A percentile compares a stretch with the other conserved stretches of the same genome.
These are phyloP conservation scores for Ammodytes dubius DNA, from an alignment of 2,113 vertebrate species.

Conservation along the genomic window DNA sequence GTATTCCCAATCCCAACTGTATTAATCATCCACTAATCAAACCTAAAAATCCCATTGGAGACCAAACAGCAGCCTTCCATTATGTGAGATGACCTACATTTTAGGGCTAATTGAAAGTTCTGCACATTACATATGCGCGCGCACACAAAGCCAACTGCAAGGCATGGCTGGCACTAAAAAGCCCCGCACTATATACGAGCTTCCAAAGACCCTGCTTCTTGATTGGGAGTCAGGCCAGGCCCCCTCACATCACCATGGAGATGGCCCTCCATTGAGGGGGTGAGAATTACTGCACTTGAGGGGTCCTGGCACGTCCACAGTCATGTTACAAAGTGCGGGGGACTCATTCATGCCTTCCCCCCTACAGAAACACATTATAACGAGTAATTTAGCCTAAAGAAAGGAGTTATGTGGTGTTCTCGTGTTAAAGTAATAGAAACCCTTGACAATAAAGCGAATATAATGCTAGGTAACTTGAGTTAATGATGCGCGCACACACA, in stretches of 20 bases:
- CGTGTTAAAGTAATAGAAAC: background rate
- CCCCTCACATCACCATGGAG: conserved; percentile 77
- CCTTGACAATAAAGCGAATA: background rate
- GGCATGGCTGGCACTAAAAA: conserved; percentile 52
- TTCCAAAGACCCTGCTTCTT: conserved; percentile 54
- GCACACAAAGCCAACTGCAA: conserved; percentile 47
- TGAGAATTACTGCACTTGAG: conserved; percentile 76
- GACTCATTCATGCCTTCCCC: conserved; percentile 46
- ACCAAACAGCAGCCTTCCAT: conserved; percentile 4
- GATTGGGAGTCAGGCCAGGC: conserved; percentile 63
- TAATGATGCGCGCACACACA: background rate
- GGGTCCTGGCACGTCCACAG: conserved; percentile 70
- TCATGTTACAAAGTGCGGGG: conserved; percentile 24
- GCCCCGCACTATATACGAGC: background rate
- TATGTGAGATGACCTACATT: conserved; percentile 65
- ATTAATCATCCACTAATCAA: conserved; percentile 30
- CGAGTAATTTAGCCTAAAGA: background rate
- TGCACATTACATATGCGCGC: conserved; percentile 61
- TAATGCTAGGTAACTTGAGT: conserved; percentile 36
- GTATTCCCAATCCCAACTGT: conserved; percentile 1
- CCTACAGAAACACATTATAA: conserved; percentile 4
- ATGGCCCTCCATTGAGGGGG: conserved; percentile 70
- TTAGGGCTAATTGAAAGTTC: conserved; percentile 66
- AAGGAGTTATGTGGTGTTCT: background rate
- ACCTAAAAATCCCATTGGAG: conserved; percentile 29